Evolutionary conservation across 1,140 invertebrate genomes (phyloP), one percentile per base, ranked within the genome.

Genomic region (Hyphantria cunea): DNA sequence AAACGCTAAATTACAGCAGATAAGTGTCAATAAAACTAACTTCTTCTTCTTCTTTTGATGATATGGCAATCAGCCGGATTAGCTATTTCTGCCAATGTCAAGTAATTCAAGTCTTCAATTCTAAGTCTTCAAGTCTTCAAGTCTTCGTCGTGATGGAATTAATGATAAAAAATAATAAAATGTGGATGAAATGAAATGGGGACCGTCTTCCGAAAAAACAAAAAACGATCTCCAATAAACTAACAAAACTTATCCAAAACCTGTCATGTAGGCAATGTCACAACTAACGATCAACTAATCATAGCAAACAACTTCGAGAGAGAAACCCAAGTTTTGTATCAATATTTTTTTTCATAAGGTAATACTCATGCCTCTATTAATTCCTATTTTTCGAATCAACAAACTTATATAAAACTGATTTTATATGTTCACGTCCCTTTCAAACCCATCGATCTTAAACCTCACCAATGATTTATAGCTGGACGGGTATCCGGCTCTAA

Each of bases 391-490:
- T 55, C 53, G 41, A 45, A 31, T 14, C 44, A 58, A 48, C 45
- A 33, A 58, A 58, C 55, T 48, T 39, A 33, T 58, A 31, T 58
- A 58, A 44, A 45, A 58, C 45, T 39, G 45, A 39, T 58, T 39
- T 17, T 39, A 54, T 54, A 56, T 56, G 55, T 58, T 58, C 44
- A 49, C 55, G 45, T 45, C 62, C 54, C 58, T 64, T 67, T 61
- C 47, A 68, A 60, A 70, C 39, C 33, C 72, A 72, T 68, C 58
- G 70, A 70, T 64, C 52, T 65, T 49, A 65, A 48, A 65, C 54
- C 64, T 56, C 51, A 56, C 14, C 8, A 47, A 64, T 75, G 70
- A 75, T 72, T 75, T 75, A 75, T 72, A 63, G 48, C 58, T 53
- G 37, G 44, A 53, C 52, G 17, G 55, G 42, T 60, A 66, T 59